Evolutionary conservation across 1,140 invertebrate species (phyloP), one percentile per base, ranked within the genome.

Genomic region (Cepaea nemoralis): DNA sequence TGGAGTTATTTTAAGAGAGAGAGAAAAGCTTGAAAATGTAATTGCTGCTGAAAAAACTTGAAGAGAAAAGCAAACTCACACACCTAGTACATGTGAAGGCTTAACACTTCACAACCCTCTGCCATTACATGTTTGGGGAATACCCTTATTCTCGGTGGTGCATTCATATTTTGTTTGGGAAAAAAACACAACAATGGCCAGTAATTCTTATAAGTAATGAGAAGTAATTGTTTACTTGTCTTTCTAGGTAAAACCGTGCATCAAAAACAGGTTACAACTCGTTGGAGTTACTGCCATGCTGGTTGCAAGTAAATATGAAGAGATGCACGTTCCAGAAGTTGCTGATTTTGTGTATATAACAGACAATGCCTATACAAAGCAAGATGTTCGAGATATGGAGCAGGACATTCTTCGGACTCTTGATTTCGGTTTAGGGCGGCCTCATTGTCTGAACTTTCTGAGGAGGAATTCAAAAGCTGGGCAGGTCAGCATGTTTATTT

Each of bases 221-320:
- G n/a, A n/a, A n/a, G n/a, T n/a, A n/a, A n/a, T n/a, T n/a, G n/a
- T n/a, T n/a, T n/a, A n/a, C n/a, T n/a, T n/a, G 89, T 89, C 81
- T 63, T 63, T 63, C 59, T 16, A 63, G 59, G 59, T 86, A 59
- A 79, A 86, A 78, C 86, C 93, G 80, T 93, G 96, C 84, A 91
- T 94, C 83, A 93, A 94, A 83, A 94, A 93, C 84, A 93, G 94
- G 81, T 92, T 99, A 48, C 98, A 99, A 91, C 92, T 99, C 66
- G 96, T 98, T 55, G 98, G 98, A 0, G 95, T 97, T 0, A 95
- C 97, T 2, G 95, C 96, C 0, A 94, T 99, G 94, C 95, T 97
- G 85, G 94, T 99, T 81, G 97, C 98, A 19, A 94, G 95, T 85
- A 99, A 99, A 91, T 99, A 97, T 88, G 98, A 99, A 92, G 98